Evolutionary conservation across 2,888 invertebrate genomes (phyloP).

Genomic region (Nymphalis urticae): DNA sequence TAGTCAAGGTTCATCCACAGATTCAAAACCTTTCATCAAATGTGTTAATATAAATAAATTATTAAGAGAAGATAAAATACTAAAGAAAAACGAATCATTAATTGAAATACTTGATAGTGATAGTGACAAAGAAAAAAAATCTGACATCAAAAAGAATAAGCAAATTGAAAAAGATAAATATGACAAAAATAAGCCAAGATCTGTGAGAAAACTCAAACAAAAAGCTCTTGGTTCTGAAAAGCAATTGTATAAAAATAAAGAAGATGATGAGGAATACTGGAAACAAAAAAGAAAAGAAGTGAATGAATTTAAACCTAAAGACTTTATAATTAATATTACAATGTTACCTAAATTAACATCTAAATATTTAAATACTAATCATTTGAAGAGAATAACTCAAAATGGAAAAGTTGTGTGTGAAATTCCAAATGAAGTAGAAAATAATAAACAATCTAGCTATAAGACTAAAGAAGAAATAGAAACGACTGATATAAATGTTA

Average conservation of each 20-base stretch:
- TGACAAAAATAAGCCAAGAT: constrained; percentile 18
- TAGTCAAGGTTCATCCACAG: constrained; percentile 21
- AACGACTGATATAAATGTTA: constrained; percentile 31
- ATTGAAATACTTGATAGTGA: constrained; percentile 32
- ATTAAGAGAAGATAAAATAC: constrained; percentile 55
- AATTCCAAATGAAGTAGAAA: constrained; percentile 18
- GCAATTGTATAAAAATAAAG: constrained; percentile 41
- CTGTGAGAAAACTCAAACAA: constrained; percentile 14
- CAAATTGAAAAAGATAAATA: constrained; percentile 17
- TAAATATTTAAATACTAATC: constrained; percentile 50
- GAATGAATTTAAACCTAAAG: constrained; percentile 57
- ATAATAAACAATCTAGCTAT: constrained; percentile 8
- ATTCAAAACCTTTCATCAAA: constrained; percentile 59
- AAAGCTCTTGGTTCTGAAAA: constrained; percentile 18
- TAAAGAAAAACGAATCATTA: constrained; percentile 24
- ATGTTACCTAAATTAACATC: constrained; percentile 55
- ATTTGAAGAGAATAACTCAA: constrained; percentile 55
- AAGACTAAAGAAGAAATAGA: constrained; percentile 27
- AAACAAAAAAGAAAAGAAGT: constrained; percentile 53
- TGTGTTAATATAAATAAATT: constrained; percentile 70
- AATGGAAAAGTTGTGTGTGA: constrained; percentile 51
- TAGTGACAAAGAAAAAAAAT: constrained; percentile 29
- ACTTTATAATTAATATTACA: constrained; percentile 53
- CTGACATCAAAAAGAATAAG: constrained; percentile 30
- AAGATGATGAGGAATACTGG: constrained; percentile 45